Conservation (phyloP, 2,888 invertebrate genomes). For the Idaea dimidiata region DNA sequence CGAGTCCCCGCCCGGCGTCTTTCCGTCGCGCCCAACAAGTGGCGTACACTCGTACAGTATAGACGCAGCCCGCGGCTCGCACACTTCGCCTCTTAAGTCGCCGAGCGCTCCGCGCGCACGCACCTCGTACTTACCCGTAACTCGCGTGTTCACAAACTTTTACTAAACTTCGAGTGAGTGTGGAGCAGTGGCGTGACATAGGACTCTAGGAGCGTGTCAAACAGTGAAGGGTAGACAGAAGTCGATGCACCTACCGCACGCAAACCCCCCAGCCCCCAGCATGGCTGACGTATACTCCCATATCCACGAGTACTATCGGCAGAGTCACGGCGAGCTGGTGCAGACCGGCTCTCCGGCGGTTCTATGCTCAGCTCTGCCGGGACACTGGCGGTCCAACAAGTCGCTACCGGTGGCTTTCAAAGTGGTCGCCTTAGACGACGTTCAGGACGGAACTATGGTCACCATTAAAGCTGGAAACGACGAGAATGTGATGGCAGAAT, state of each 20-base stretch:
- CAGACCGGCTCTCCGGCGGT: constrained; percentile 97
- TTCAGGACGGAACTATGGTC: constrained; percentile 96
- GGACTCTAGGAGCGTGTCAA: constrained; percentile 70
- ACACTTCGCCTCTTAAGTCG: constrained; percentile 73
- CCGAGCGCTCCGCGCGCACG: constrained; percentile 62
- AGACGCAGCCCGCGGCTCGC: constrained; percentile 57
- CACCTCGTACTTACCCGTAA: constrained; percentile 45
- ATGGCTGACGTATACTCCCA: constrained; percentile 88
- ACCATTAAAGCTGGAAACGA: constrained; percentile 98
- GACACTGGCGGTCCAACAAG: constrained; percentile 99
- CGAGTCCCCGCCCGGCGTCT: constrained; percentile 74
- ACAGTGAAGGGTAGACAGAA: constrained; percentile 62
- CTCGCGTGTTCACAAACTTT: constrained; percentile 67
- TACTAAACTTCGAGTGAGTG: constrained; percentile 48
- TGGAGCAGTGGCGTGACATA: constrained; percentile 60
- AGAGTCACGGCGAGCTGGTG: constrained; percentile 95
- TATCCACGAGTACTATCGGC: constrained; percentile 89
- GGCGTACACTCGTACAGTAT: constrained; percentile 65
- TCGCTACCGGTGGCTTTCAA: constrained; percentile 97
- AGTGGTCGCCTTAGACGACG: constrained; percentile 95
- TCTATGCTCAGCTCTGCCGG: constrained; percentile 95
- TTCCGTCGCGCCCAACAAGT: constrained; percentile 74
- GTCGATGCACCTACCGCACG: constrained; percentile 86
- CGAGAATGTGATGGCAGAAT: constrained; percentile 97
- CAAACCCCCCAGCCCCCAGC: constrained; percentile 78